Evolutionary conservation across 2,888 invertebrate species (phyloP), one percentile per base, ranked within the genome.

Genomic region (Brachylomia viminalis): DNA sequence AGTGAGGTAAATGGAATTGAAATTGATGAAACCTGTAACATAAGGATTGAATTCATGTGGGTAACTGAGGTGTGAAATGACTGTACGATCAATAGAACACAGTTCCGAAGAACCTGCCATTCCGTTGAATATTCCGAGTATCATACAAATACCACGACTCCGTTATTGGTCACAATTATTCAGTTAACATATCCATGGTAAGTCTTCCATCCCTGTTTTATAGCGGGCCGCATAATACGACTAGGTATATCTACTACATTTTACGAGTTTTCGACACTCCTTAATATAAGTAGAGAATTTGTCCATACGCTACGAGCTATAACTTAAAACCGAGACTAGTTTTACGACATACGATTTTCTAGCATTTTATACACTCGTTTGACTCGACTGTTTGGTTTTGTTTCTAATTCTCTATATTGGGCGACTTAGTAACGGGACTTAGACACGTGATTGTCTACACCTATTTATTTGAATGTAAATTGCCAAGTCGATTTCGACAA

Each of bases 221-320:
- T 92, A 88, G 90, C 90, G 85, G 88, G 87, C 89, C 86, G 84
- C 89, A 89, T 92, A 92, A 90, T 93, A 89, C 84, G 85, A 86
- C 78, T 73, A 76, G 71, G 83, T 90, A 91, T 89, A 90, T 54
- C 38, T 74, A 69, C 65, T 74, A 74, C 62, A 88, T 86, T 94
- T 94, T 95, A 95, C 90, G 92, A 92, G 86, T 90, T 90, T 91
- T 91, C 90, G 88, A 90, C 92, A 91, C 92, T 90, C 89, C 90
- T 90, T 92, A 59, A 91, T 91, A 92, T 90, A 90, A 91, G 88
- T 90, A 84, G 90, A 90, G 91, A 94, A 93, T 93, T 93, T 93
- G 93, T 93, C 92, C 91, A 91, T 91, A 90, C 90, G 91, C 87
- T 91, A 84, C 81, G 87, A 88, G 90, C 91, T 82, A 91, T 92